These are phyloP conservation scores for Micromussa lordhowensis DNA, from an alignment of 92 coral and sea anemone genomes.

Conservation along the genomic window DNA sequence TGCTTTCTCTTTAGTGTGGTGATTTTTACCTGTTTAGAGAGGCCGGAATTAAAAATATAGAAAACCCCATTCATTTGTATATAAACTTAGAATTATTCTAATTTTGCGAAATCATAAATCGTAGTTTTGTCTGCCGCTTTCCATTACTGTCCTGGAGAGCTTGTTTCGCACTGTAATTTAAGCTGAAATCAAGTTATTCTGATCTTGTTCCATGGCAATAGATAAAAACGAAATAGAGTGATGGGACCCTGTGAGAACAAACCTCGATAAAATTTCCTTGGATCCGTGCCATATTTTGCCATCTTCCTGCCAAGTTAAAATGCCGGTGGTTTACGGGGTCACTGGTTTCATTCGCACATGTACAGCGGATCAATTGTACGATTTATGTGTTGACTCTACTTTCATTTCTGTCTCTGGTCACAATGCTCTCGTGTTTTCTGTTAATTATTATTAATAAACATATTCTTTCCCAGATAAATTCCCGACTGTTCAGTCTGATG, in stretches of 20 bases:
- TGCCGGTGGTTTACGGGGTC: not conserved
- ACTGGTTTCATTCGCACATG: not conserved
- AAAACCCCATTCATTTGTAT: not conserved
- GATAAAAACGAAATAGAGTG: not conserved
- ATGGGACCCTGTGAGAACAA: not conserved
- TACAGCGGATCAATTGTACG: not conserved
- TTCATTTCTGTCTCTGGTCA: not conserved
- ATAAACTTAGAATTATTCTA: not conserved
- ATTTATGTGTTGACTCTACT: not conserved
- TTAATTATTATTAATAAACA: not conserved
- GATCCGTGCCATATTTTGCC: not conserved
- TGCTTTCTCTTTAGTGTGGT: not conserved
- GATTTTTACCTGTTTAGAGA: not conserved
- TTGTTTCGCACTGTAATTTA: not conserved
- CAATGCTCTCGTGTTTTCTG: not conserved
- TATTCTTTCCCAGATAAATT: slow-evolving; percentile 16
- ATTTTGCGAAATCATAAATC: not conserved
- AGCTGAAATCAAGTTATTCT: not conserved
- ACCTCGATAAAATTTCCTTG: not conserved
- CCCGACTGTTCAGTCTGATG: slow-evolving; percentile 8
- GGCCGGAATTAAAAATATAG: not conserved
- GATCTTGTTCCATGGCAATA: not conserved
- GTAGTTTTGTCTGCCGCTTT: not conserved
- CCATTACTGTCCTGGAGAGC: not conserved
- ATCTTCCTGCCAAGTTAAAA: not conserved